Evolutionary conservation across 2,113 vertebrate species (phyloP), one percentile per base, ranked within the genome.

Genomic region (Petaurus breviceps): DNA sequence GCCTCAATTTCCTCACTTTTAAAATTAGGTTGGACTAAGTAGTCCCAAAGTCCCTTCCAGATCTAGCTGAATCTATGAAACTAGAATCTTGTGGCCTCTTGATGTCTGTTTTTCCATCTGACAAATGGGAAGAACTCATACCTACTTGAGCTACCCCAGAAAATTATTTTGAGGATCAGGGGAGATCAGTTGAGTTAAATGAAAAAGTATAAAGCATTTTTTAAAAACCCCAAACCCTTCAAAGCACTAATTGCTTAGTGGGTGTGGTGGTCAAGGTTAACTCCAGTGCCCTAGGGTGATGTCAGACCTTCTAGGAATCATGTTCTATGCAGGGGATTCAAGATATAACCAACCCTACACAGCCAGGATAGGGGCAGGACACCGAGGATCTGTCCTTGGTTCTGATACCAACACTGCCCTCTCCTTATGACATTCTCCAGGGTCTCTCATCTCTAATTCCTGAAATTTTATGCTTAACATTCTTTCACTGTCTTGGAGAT

Each of bases 381-480:
- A 37, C 31, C 3, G 9, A 43, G 68, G 68, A 43, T 84, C 68
- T 84, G 68, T 84, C 68, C 68, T 43, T 84, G 68, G 68, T 84
- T 43, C 68, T 43, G 68, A 84, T 43, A 84, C 19, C 19, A 43
- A 84, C 68, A 84, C 19, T 84, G 68, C 5, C 37, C 16, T 4
- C 16, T 84, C 14, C 31, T 19, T 61, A 11, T 61, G 26, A 61
- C 28, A 3, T 61, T 68, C 37, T 1, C 31, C 61, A 68, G n/a
- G 7, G 19, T 6, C 19, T 84, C 6, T 84, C n/a, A 22, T 84
- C 47, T 51, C 31, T 37, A 16, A 22, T 49, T 92, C 91, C 0
- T 0, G 0, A 31, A 92, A 14, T 31, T 25, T 43, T 28, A 12
- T 19, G 14, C 16, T 77, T 77, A 19, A 77, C 5, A 11, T n/a